Percentiles rank a stretch among this genome's conserved stretches.
Evolutionary conservation across 2,797 vertebrate species (phyloP).

Genomic region (Chromis chromis): DNA sequence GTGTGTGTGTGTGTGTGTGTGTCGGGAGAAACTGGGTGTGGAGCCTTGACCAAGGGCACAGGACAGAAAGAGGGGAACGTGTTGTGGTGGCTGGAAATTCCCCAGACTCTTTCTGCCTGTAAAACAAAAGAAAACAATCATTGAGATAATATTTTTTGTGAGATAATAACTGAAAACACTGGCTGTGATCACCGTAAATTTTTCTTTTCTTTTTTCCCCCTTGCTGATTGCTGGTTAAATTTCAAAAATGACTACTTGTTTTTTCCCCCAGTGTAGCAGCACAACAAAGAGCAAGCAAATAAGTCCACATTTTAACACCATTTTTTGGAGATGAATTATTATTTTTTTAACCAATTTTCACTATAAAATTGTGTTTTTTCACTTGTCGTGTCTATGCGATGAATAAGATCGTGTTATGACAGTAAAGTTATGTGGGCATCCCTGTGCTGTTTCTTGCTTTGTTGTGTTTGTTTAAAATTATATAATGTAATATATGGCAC

Average conservation of each 20-base stretch:
- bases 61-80: conserved; percentile 54
- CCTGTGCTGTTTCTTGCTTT: conserved; percentile 10
- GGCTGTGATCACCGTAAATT: not conserved
- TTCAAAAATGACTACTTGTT: not conserved
- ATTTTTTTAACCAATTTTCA: not conserved
- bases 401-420: not conserved
- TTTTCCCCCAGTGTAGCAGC: conserved; percentile 4
- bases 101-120: conserved; percentile 46
- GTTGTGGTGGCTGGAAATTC: conserved; percentile 62
- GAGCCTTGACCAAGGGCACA: conserved; percentile 78
- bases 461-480: conserved; percentile 10
- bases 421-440: conserved; percentile 18
- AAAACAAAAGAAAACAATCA: conserved; percentile 61
- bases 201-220: not conserved
- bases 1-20: conserved; percentile 48
- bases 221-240: conserved; percentile 5
- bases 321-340: not conserved
- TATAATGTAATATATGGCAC: conserved; percentile 19
- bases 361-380: not conserved
- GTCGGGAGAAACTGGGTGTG: conserved; percentile 64
- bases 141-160: conserved; percentile 9
- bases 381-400: conserved; percentile 3
- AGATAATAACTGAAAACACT: not conserved
- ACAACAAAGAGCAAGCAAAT: conserved; percentile 7
- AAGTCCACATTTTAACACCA: not conserved